Evolutionary conservation across 2,888 invertebrate genomes (phyloP), one percentile per base, ranked within the genome.

Genomic region (Platycheirus albimanus): DNA sequence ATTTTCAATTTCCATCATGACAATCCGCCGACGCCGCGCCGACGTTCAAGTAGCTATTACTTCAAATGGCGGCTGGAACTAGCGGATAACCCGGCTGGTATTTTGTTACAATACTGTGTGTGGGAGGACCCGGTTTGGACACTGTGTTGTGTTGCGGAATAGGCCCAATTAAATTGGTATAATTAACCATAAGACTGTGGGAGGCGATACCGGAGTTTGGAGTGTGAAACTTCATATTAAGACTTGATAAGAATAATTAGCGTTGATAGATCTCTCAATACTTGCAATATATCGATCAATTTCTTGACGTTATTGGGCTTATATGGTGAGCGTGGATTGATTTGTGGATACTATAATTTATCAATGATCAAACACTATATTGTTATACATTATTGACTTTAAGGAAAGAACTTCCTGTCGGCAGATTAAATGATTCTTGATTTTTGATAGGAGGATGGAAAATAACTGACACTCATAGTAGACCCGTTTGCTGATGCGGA

Each of bases 251-350:
- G 10, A 11, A 63, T 80, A 43, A 75, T 64, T 70, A 70, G 58
- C 51, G 75, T 69, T 79, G 63, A 49, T 75, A 51, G 69, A 38
- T 71, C 13, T 51, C 2, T 51, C 13, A 24, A 8, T 61, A 3
- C 2, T 17, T 52, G 28, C 24, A 64, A 36, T 66, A 43, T 36
- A 76, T 80, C 70, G 76, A 80, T 76, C 70, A 76, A 7, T 52
- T 6, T 13, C 24, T 56, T 80, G 75, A 69, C 69, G 79, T 80
- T 69, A 74, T 79, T 75, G 49, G 43, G 13, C 36, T 69, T 36
- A 43, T 54, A 67, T 43, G 69, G 49, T 38, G 19, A n/a, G 67
- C 36, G 36, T 15, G 30, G 49, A 43, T n/a, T 79, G 74, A 63
- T 61, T 75, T 41, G 74, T 47, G 41, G 33, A 51, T 11, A n/a